phyloP scores from a whole-genome alignment of 2,797 vertebrate genomes.

The Melanogrammus aeglefinus region DNA sequence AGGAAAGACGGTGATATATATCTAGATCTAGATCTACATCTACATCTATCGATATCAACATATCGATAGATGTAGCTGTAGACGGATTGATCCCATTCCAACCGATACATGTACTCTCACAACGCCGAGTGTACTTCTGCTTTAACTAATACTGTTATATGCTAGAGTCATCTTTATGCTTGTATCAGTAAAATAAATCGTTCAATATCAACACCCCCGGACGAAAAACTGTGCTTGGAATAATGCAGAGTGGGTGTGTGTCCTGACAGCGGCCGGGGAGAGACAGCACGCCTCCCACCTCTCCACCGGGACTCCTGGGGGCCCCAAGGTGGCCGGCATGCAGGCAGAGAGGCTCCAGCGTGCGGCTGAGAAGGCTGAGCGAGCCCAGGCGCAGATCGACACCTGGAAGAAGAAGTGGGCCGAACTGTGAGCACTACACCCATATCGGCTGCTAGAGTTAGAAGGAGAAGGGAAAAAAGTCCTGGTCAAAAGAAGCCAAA shows the following conservation, averaged over 20 bases:
- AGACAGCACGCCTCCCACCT: not conserved
- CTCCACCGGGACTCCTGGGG: conserved; percentile 1
- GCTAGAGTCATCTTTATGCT: too few species aligned
- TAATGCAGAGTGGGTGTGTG: not conserved
- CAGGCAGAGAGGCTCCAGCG: conserved; percentile 78
- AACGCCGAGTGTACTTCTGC: too few species aligned
- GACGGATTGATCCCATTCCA: too few species aligned
- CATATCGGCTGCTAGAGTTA: not conserved
- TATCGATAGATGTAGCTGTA: not conserved
- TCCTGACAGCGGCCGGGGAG: not conserved
- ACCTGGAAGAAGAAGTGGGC: conserved; percentile 86
- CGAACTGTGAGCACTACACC: conserved; percentile 78
- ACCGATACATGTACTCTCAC: too few species aligned
- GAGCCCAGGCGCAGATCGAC: conserved; percentile 75
- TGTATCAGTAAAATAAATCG: too few species aligned
- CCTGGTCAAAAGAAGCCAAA: not conserved
- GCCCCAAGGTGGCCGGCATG: conserved; percentile 51
- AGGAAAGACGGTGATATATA: conserved; percentile 37
- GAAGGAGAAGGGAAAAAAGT: not conserved
- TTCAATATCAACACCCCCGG: not conserved
- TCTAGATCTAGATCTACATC: not conserved
- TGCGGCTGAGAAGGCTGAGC: conserved; percentile 78
- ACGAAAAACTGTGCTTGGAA: not conserved
- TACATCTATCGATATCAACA: too few species aligned
- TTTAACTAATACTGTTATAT: not conserved